Base-by-base conservation (phyloP, 2,797 vertebrate genomes). In the Pelodytes ibericus region DNA sequence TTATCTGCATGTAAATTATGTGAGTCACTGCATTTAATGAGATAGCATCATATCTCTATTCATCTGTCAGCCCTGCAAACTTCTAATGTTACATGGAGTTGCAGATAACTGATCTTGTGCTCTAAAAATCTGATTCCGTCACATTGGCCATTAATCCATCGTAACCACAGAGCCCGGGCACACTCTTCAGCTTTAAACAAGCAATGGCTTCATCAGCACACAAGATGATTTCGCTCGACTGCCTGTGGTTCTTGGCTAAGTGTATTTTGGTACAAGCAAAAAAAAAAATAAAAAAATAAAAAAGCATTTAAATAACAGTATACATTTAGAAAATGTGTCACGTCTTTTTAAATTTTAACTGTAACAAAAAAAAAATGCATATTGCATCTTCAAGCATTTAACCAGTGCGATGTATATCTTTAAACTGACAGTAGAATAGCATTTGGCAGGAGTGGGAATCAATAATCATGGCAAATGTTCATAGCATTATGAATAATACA, bases 171-270 rank as follows among this genome's bases (percentile, higher is more conserved):
- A 39, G n/a, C n/a, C n/a, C 30, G 15, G 2, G n/a, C 33, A 64
- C 49, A 36, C n/a, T 16, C 39, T 25, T 27, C 30, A 24, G 10
- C 16, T 8, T 30, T 20, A n/a, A 18, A 16, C 3, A 1, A 77
- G 77, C 68, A 0, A 57, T 70, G 10, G n/a, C 73, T 0, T 22
- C 62, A 74, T 67, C 2, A 78, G 75, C 84, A 83, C 56, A 24
- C 56, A 24, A 77, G 36, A 72, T 47, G 56, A 64, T 67, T 69
- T 58, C 47, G 22, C 18, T 27, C 3, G 25, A 27, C 22, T 26
- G 63, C 25, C 71, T 47, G 31, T 68, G 81, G 13, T 6, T 71
- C 74, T 15, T 77, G 63, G 41, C 6, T 83, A 84, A 71, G 60
- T 82, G 22, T 8, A 8, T 22, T 7, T 53, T 9, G 81, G 81